phyloP scores from a whole-genome alignment of 2,888 invertebrate genomes.

The Lasioglossum pauxillum region DNA sequence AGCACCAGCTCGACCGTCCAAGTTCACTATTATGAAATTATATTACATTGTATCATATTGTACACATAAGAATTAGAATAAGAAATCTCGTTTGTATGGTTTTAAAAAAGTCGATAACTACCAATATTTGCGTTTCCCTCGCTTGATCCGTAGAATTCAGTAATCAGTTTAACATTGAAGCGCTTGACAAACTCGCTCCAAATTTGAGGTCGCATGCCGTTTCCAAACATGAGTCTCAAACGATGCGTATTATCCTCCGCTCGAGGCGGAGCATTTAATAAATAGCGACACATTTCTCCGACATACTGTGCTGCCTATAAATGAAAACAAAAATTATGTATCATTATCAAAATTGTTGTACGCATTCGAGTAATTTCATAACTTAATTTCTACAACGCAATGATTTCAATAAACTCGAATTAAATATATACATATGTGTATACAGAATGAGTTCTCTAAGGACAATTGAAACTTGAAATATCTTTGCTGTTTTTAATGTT shows the following conservation, averaged over 20 bases:
- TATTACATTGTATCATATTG: too few relatives aligned
- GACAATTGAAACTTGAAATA: background rate
- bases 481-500: background rate
- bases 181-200: slow-evolving; percentile 88
- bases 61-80: background rate
- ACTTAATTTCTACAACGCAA: background rate
- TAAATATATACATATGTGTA: background rate
- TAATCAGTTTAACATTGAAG: slow-evolving; percentile 87
- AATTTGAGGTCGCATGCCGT: slow-evolving; percentile 89
- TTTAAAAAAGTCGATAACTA: slow-evolving; percentile 64
- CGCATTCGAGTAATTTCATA: background rate
- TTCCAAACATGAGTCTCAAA: slow-evolving; percentile 89
- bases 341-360: background rate
- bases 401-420: background rate
- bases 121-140: slow-evolving; percentile 89
- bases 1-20: slow-evolving; percentile 88
- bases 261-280: slow-evolving; percentile 85
- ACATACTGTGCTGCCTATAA: slow-evolving; percentile 86
- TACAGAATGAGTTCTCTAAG: background rate
- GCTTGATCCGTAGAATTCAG: slow-evolving; percentile 89
- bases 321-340: slow-evolving; percentile 19
- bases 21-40: slow-evolving; percentile 86
- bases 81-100: background rate
- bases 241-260: slow-evolving; percentile 85
- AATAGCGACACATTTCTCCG: slow-evolving; percentile 87